phyloP scores from a whole-genome alignment of 2,113 vertebrate genomes.

The Hemichromis elongatus region DNA sequence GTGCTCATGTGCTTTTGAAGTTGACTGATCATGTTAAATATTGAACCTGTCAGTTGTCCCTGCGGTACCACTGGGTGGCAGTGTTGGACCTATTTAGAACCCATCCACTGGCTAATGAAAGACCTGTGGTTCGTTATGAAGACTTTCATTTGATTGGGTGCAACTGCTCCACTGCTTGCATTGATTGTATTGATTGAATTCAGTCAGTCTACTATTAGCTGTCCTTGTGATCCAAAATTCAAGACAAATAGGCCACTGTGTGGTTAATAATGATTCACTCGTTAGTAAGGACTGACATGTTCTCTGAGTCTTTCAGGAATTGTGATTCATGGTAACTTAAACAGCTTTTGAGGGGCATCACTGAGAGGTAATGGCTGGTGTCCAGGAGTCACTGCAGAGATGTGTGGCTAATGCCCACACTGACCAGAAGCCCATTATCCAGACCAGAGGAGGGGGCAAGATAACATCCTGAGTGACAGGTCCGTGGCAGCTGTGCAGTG shows the following conservation, averaged over 20 bases:
- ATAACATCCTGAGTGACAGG: slow-evolving; percentile 55
- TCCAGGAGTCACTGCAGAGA: neutral
- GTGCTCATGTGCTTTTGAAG: neutral
- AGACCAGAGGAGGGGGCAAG: slow-evolving; percentile 44
- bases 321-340: neutral
- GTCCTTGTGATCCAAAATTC: neutral
- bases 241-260: neutral
- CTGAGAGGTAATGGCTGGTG: neutral
- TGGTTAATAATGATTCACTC: neutral
- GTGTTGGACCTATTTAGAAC: neutral
- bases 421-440: slow-evolving; percentile 10
- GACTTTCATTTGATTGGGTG: neutral
- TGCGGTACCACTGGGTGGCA: slow-evolving; percentile 23
- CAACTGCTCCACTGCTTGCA: neutral
- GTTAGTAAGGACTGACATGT: neutral
- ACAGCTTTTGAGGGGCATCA: neutral
- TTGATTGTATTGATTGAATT: neutral
- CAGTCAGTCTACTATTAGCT: neutral
- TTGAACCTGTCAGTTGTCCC: neutral
- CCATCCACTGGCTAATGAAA: neutral
- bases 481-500: slow-evolving; percentile 57
- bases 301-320: neutral
- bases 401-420: neutral
- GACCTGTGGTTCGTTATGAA: neutral
- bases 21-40: neutral